phyloP scores from a whole-genome alignment of 2,888 invertebrate genomes.

The Lasius fuliginosus region DNA sequence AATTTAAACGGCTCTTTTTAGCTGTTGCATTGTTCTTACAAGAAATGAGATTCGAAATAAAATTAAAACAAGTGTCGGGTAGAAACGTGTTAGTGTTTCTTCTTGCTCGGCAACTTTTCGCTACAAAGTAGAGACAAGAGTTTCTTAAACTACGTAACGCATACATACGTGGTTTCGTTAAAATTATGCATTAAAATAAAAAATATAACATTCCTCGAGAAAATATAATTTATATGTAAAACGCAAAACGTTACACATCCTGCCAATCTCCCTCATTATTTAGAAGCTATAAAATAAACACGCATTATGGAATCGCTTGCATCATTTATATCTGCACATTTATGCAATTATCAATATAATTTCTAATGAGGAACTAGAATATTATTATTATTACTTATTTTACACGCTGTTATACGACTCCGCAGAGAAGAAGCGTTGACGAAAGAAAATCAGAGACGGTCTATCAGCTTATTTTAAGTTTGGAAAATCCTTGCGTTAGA shows the following conservation, averaged over 20 bases:
- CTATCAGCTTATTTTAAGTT: background rate
- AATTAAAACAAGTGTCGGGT: background rate
- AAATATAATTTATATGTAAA: background rate
- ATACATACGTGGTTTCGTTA: background rate
- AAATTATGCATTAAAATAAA: background rate
- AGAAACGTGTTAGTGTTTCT: background rate
- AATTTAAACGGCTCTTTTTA: background rate
- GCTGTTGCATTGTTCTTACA: background rate
- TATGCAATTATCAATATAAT: background rate
- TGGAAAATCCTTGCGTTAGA: constrained; percentile 2
- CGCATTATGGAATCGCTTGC: background rate
- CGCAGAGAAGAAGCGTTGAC: background rate
- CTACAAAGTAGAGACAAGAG: background rate
- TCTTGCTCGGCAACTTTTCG: background rate
- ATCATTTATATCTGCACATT: background rate
- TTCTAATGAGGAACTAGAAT: background rate
- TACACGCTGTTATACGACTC: background rate
- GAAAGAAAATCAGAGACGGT: background rate
- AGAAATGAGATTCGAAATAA: constrained; percentile 12
- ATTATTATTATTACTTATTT: background rate
- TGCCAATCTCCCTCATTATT: background rate
- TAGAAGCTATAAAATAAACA: background rate
- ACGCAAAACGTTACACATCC: background rate
- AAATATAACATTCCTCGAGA: background rate
- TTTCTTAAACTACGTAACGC: background rate